Base-by-base conservation (phyloP, 2,113 vertebrate genomes). In the Platysteira castanea region DNA sequence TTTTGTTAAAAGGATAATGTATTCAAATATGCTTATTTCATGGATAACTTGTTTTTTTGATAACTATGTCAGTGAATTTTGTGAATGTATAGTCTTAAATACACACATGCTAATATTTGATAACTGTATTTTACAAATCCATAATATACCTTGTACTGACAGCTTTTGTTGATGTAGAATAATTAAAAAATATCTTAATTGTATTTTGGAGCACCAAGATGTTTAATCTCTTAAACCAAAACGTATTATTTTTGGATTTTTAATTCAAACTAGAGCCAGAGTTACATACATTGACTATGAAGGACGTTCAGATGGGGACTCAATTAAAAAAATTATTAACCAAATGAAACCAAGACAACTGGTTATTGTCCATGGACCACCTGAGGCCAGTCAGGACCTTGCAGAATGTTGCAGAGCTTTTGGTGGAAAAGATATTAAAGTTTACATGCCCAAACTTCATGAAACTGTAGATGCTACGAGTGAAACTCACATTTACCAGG, bases 281-380 rank as follows among this genome's bases (percentile, higher is more conserved):
- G 97, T 99, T 82, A 99, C 99, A 0, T 99, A 99, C 88, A 99
- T 99, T 83, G 99, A 99, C 97, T 99, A 99, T 18, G 99, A 99
- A 97, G 99, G 99, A 53, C 99, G 99, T 60, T 99, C 99, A 22
- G 99, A 99, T 37, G 99, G 99, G 2, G 99, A 99, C 96, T 99
- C 99, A 88, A 99, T 99, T 97, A 99, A 99, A 95, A 99, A 99
- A 98, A 99, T 99, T 54, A 99, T 99, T 89, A 99, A 99, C 97
- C 99, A 99, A 97, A 99, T 99, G 99, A 99, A 99, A 78, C 99
- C 99, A 33, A 98, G 99, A 23, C 99, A 99, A 96, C 95, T 99
- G 82, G 95, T 99, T 61, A 99, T 99, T 49, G 99, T 99, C 56
- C 99, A 98, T 7, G 99, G 99, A n/a, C 99, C 99, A 5, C 99